Evolutionary conservation across 2,797 vertebrate genomes (phyloP).

Genomic region (Fistularia commersonii): DNA sequence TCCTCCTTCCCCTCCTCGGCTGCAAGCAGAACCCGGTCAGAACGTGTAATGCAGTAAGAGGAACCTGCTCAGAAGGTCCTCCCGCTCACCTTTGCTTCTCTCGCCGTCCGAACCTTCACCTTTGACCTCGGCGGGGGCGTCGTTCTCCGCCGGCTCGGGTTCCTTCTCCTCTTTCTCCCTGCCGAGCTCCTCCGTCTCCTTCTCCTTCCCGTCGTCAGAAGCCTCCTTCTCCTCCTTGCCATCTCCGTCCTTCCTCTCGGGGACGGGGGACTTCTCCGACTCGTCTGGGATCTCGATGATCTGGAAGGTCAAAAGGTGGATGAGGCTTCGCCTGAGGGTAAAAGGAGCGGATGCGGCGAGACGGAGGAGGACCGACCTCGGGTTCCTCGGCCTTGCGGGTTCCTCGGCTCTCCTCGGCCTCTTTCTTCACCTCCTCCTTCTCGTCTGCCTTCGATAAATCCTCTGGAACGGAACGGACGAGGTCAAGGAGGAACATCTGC

Average conservation of each 20-base stretch:
- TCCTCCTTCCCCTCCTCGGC: slow-evolving; percentile 73
- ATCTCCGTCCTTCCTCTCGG: slow-evolving; percentile 60
- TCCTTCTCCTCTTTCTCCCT: slow-evolving; percentile 56
- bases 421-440: slow-evolving; percentile 75
- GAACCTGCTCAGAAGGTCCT: slow-evolving; percentile 28
- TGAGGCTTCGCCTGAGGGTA: neutral
- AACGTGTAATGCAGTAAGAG: too few relatives aligned
- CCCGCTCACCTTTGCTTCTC: slow-evolving; percentile 52
- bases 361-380: slow-evolving; percentile 55
- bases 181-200: slow-evolving; percentile 56
- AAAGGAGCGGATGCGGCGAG: neutral
- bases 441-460: slow-evolving; percentile 76
- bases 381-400: slow-evolving; percentile 62
- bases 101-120: slow-evolving; percentile 59
- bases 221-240: too few relatives aligned
- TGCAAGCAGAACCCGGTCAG: slow-evolving; percentile 42
- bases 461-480: slow-evolving; percentile 52
- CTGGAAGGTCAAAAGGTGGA: slow-evolving; percentile 26
- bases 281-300: slow-evolving; percentile 82
- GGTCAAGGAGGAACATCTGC: neutral
- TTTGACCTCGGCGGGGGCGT: slow-evolving; percentile 58
- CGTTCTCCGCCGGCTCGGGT: slow-evolving; percentile 44
- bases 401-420: slow-evolving; percentile 69
- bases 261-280: slow-evolving; percentile 64
- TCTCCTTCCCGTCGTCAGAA: slow-evolving; percentile 47